A percentile compares a stretch with the other conserved stretches of the same genome.
phyloP scores from a whole-genome alignment of 23 tunicate species.

The Diplosoma virens region DNA sequence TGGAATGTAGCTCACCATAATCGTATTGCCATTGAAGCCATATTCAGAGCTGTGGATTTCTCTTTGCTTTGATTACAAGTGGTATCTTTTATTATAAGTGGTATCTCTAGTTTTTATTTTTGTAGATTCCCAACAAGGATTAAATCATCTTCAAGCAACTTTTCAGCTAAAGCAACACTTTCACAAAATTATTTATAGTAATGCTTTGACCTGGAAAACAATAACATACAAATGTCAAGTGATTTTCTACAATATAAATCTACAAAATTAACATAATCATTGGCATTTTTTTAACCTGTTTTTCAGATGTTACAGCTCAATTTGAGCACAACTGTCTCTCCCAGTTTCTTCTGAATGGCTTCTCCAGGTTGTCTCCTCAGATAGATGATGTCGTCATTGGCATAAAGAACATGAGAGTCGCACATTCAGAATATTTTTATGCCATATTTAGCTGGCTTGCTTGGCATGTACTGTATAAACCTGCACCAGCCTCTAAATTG shows the following conservation, averaged over 20 bases:
- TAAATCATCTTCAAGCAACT: neutral
- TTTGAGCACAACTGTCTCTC: conserved; percentile 5
- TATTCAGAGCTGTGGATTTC: neutral
- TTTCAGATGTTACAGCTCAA: neutral
- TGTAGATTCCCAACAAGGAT: neutral
- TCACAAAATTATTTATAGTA: neutral
- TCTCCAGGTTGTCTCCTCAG: neutral
- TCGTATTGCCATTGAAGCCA: neutral
- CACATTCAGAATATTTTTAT: neutral
- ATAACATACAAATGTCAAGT: neutral
- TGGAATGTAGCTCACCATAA: neutral
- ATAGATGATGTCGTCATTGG: conserved; percentile 7
- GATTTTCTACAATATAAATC: neutral
- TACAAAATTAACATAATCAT: neutral
- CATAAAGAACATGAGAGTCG: conserved; percentile 6
- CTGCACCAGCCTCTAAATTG: neutral
- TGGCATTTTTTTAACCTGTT: neutral
- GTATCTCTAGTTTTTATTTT: neutral
- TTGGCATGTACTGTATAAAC: conserved; percentile 7
- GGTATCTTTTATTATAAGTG: neutral
- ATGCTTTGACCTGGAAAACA: neutral
- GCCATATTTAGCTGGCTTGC: conserved; percentile 4
- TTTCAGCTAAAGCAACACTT: neutral
- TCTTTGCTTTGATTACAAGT: neutral
- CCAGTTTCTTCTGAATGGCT: conserved; percentile 12